A percentile compares a stretch with the other conserved stretches of the same genome.
These are phyloP conservation scores for Eugnorisma glareosa DNA, from an alignment of 2,888 invertebrate species.

Conservation along the genomic window DNA sequence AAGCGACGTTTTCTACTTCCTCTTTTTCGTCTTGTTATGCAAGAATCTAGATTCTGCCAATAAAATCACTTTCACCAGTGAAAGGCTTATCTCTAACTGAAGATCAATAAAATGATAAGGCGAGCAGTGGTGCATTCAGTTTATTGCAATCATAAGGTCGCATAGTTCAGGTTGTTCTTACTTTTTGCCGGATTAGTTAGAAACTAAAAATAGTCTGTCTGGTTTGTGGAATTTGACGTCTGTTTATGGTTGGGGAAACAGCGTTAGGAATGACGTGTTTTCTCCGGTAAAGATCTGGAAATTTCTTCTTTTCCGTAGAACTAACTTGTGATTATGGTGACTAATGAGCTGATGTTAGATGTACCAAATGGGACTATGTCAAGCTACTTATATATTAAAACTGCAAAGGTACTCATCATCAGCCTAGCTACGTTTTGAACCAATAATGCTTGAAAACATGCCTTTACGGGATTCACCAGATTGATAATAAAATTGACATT, in stretches of 20 bases:
- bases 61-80: conserved; percentile 57
- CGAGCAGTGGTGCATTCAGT: conserved; percentile 37
- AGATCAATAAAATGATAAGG: conserved; percentile 40
- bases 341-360: neutral
- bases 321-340: accelerated
- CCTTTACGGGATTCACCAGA: no score
- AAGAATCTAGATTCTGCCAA: conserved; percentile 33
- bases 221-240: conserved; percentile 12
- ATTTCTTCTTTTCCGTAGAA: conserved; percentile 8
- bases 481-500: neutral
- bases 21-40: conserved; percentile 18
- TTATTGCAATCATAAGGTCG: conserved; percentile 48
- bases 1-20: neutral
- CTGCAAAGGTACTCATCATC: neutral
- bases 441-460: neutral
- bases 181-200: conserved; percentile 48
- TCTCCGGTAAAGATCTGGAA: conserved; percentile 17
- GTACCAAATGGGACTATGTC: neutral
- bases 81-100: conserved; percentile 35
- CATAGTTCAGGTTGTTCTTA: conserved; percentile 41
- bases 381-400: neutral
- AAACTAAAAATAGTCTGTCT: conserved; percentile 42
- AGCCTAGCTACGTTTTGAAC: neutral
- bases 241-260: conserved; percentile 8
- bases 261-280: conserved; percentile 13